These are phyloP conservation scores for Anorthoa munda DNA, from an alignment of 2,888 invertebrate species.

Conservation along the genomic window DNA sequence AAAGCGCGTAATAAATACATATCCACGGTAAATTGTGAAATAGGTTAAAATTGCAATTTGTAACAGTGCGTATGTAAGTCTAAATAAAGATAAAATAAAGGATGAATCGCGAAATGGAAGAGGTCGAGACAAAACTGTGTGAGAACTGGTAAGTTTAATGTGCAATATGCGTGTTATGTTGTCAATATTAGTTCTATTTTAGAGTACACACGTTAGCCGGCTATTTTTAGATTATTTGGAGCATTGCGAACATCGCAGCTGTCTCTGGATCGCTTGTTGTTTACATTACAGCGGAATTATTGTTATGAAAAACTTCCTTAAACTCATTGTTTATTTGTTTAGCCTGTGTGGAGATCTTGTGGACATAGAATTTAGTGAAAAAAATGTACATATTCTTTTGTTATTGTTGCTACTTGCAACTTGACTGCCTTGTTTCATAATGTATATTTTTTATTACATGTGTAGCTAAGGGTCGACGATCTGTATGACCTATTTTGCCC, in stretches of 20 bases:
- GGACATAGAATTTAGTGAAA: neutral
- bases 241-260: slow-evolving; percentile 82
- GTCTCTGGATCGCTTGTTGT: slow-evolving; percentile 83
- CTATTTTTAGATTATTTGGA: slow-evolving; percentile 88
- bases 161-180: slow-evolving; percentile 69
- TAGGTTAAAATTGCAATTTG: slow-evolving; percentile 58
- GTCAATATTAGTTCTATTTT: slow-evolving; percentile 86
- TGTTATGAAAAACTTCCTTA: slow-evolving; percentile 48
- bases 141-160: slow-evolving; percentile 88
- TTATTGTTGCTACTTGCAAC: slow-evolving; percentile 10
- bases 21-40: slow-evolving; percentile 25
- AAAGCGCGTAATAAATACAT: slow-evolving; percentile 21
- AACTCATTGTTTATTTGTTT: slow-evolving; percentile 33
- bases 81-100: slow-evolving; percentile 38
- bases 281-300: slow-evolving; percentile 74
- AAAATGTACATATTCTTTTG: slow-evolving; percentile 11
- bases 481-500: slow-evolving; percentile 58
- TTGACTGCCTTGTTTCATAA: neutral
- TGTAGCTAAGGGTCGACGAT: slow-evolving; percentile 39
- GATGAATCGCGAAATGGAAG: slow-evolving; percentile 77
- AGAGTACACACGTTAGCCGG: slow-evolving; percentile 81
- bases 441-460: slow-evolving; percentile 4
- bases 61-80: slow-evolving; percentile 32
- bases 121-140: slow-evolving; percentile 85
- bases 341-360: slow-evolving; percentile 1